phyloP scores from a whole-genome alignment of 2,888 invertebrate genomes.

The Scaptomyza cyrtandrae region DNA sequence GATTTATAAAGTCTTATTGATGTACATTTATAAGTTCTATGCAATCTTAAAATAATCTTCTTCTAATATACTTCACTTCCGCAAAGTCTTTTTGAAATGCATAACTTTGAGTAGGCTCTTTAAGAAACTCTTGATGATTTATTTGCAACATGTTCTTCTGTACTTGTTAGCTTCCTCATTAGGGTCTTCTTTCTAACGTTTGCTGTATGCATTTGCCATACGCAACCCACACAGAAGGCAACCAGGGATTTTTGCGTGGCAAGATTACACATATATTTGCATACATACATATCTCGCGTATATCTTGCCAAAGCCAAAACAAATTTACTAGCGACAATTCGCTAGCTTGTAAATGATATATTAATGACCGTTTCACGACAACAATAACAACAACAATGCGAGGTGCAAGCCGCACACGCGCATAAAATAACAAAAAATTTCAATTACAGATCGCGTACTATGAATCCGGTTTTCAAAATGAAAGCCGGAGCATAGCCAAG shows the following conservation, averaged over 20 bases:
- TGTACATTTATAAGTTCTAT: too few species aligned
- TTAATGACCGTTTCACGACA: constrained; percentile 70
- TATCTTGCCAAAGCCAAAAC: constrained; percentile 38
- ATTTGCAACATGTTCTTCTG: not conserved
- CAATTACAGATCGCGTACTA: constrained; percentile 60
- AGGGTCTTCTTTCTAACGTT: constrained; percentile 7
- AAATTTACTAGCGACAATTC: constrained; percentile 77
- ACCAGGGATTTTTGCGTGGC: constrained; percentile 12
- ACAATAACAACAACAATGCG: constrained; percentile 20
- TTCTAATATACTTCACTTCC: not conserved
- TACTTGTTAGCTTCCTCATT: not conserved
- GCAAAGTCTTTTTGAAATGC: not conserved
- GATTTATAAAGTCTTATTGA: not conserved
- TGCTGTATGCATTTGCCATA: constrained; percentile 31
- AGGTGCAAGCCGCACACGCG: constrained; percentile 64
- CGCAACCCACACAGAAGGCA: constrained; percentile 40
- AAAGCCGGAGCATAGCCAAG: constrained; percentile 49
- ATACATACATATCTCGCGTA: not conserved
- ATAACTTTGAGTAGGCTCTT: not conserved
- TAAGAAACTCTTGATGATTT: not conserved
- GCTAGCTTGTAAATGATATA: constrained; percentile 79
- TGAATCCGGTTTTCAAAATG: constrained; percentile 75
- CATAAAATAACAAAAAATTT: constrained; percentile 74
- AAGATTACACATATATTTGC: constrained; percentile 8
- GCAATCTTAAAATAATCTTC: not conserved